Conservation (phyloP, 2,113 vertebrate species). For the Panthera uncia region DNA sequence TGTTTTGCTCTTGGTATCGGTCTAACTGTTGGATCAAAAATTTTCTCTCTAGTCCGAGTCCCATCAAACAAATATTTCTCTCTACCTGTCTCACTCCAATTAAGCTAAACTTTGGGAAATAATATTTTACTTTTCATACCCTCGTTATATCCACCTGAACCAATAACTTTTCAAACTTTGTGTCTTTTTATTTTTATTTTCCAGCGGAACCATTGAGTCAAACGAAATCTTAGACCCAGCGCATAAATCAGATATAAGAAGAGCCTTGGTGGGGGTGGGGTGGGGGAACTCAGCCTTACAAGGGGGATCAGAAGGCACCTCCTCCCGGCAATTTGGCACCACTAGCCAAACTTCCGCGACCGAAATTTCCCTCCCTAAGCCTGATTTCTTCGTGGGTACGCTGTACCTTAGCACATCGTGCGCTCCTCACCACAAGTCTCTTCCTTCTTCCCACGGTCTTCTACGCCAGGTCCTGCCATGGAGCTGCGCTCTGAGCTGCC, state of each 20-base stretch:
- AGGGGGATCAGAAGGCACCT: neutral
- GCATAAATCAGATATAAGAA: neutral
- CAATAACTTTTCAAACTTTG: constrained; percentile 55
- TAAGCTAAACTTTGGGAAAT: constrained; percentile 10
- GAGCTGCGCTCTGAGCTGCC: constrained; percentile 94
- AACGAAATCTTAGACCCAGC: constrained; percentile 24
- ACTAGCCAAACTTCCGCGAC: neutral
- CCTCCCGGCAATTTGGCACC: neutral
- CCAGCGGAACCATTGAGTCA: constrained; percentile 42
- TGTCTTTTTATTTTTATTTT: neutral
- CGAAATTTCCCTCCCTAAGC: neutral
- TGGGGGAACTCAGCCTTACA: neutral
- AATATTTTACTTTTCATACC: neutral
- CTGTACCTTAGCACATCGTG: neutral
- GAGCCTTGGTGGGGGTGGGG: neutral
- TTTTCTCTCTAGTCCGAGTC: neutral
- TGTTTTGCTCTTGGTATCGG: neutral
- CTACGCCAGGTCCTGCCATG: constrained; percentile 83
- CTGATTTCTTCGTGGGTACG: neutral
- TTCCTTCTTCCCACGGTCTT: neutral
- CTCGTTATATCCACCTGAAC: neutral
- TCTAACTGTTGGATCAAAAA: neutral
- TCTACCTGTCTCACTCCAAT: neutral
- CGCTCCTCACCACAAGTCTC: neutral
- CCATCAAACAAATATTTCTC: neutral